A percentile compares a stretch with the other conserved stretches of the same genome.
phyloP scores from a whole-genome alignment of 2,797 vertebrate genomes.

The Sarcophilus harrisii region DNA sequence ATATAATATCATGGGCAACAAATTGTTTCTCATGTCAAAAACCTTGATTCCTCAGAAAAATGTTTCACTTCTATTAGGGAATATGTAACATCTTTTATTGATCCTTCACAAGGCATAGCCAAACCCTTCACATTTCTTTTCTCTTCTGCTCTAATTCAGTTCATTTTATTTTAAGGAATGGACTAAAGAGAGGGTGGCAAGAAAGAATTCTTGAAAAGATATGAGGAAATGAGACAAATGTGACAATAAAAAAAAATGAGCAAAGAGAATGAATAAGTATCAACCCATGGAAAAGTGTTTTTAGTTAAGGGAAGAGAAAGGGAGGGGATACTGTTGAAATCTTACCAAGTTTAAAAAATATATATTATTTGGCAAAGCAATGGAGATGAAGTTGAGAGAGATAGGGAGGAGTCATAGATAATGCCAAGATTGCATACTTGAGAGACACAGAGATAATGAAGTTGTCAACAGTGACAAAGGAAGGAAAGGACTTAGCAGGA shows the following conservation, averaged over 20 bases:
- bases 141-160: too few relatives aligned
- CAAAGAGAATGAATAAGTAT: not conserved
- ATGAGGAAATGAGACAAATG: not conserved
- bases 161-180: too few relatives aligned
- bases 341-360: not conserved
- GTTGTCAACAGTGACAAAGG: not conserved
- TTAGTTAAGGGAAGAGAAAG: not conserved
- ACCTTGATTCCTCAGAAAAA: not conserved
- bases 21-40: not conserved
- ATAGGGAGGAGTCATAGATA: not conserved
- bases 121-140: not conserved
- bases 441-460: not conserved
- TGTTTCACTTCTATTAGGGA: not conserved
- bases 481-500: not conserved
- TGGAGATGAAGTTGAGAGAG: not conserved
- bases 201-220: not conserved
- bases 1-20: not conserved
- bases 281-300: not conserved
- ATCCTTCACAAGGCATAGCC: not conserved
- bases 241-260: not conserved
- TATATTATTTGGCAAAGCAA: conserved; percentile 27
- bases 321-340: not conserved
- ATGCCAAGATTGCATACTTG: not conserved
- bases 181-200: not conserved
- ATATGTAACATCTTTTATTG: not conserved